Evolutionary conservation across 1,140 invertebrate species (phyloP), one percentile per base, ranked within the genome.

Genomic region (Helicoverpa armigera): DNA sequence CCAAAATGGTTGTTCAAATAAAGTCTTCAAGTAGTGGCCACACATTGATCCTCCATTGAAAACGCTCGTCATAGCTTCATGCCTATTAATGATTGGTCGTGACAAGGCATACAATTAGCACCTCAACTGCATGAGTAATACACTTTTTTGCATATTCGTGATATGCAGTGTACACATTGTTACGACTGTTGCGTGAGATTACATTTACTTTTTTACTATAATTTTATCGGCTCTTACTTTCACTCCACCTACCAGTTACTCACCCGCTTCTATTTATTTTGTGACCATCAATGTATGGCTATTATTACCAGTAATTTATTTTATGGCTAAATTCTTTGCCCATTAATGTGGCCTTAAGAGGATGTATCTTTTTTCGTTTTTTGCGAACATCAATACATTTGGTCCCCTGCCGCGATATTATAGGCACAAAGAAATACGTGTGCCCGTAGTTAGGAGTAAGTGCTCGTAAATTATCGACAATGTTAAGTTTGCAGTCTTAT

Each of bases 111-210:
- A 29, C 69, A 56, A 56, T 56, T 29, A 31, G 53, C 69, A 23
- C 53, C 29, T 56, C 69, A 31, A 35, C 31, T 73, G 69, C 23
- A 73, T 73, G 43, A 43, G 54, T 35, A 56, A 73, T 56, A 73
- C 29, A 73, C 23, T 56, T 73, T 31, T 73, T 56, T 73, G 69
- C 69, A 73, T 73, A 73, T 35, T 31, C 69, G 53, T 73, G 14
- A 72, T n/a, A 69, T 18, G 69, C 50, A 23, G 29, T 56, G 69
- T 53, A 56, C 29, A 11, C 51, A 54, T 56, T 73, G 50, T 53
- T 70, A 56, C 53, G 51, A 16, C n/a, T 56, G 23, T 73, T 73
- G 70, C 70, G 70, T 73, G 70, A 73, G 51, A 58, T 58, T 73
- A 51, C 53, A 54, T 18, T 16, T 2, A 35, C 50, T 73, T 56